Conservation (phyloP, 2,113 vertebrate species). For the Ictalurus punctatus region DNA sequence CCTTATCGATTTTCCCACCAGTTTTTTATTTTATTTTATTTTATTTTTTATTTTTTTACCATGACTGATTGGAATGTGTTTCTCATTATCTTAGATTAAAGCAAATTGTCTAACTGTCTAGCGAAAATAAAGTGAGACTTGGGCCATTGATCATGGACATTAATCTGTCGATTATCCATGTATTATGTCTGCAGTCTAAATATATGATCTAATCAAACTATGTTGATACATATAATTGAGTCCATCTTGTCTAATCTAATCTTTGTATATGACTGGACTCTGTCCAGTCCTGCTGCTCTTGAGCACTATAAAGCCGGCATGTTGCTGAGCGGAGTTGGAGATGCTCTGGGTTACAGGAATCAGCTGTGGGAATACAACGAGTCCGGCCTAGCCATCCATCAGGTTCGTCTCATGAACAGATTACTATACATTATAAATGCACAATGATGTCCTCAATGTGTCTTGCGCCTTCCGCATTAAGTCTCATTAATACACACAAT, state of each 20-base stretch:
- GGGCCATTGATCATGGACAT: neutral
- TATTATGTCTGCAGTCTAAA: neutral
- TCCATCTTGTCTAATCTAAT: neutral
- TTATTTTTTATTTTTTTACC: neutral
- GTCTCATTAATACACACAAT: neutral
- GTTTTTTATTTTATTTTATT: no score
- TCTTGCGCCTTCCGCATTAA: neutral
- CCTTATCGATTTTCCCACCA: neutral
- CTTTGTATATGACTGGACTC: neutral
- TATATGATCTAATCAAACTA: neutral
- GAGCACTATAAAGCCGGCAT: constrained; percentile 76
- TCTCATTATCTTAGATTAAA: neutral
- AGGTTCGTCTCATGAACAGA: constrained; percentile 52
- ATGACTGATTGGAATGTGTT: neutral
- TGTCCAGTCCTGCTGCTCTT: constrained; percentile 52
- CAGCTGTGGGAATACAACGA: constrained; percentile 80
- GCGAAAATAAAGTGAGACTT: neutral
- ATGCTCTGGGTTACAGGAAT: constrained; percentile 79
- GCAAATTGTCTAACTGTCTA: neutral
- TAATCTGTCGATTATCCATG: neutral
- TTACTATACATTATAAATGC: neutral
- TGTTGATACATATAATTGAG: neutral
- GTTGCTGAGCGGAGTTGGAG: constrained; percentile 81
- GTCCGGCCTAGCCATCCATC: constrained; percentile 76
- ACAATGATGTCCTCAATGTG: neutral